Evolutionary conservation across 2,113 vertebrate species (phyloP).

Genomic region (Crotalus tigris): DNA sequence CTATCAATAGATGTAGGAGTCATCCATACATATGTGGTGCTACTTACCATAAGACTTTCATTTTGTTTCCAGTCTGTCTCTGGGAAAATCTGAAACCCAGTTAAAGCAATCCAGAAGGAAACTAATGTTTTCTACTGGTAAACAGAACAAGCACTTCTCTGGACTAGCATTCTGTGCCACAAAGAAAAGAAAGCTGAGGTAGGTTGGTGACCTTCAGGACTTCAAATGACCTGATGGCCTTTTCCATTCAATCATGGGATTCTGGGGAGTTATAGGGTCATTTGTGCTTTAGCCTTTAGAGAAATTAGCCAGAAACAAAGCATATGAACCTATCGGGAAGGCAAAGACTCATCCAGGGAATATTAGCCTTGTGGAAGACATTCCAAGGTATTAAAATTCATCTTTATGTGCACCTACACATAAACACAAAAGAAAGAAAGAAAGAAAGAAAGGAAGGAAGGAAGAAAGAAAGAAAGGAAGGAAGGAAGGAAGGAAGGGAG

Average conservation of each 20-base stretch:
- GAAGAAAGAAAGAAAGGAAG: accelerated
- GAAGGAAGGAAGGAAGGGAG: background rate
- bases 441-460: too few species aligned
- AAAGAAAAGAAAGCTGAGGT: background rate
- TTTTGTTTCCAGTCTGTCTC: background rate
- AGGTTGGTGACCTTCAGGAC: background rate
- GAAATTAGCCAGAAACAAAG: background rate
- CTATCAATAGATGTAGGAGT: background rate
- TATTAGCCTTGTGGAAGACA: background rate
- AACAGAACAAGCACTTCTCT: background rate
- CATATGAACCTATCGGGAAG: background rate
- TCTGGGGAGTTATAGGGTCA: background rate
- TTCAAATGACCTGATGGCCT: background rate
- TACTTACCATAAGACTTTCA: background rate
- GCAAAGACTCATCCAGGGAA: background rate
- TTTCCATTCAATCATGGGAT: background rate
- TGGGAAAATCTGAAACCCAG: background rate
- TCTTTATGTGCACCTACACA: background rate
- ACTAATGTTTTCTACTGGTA: background rate
- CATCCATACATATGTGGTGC: background rate
- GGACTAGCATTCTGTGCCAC: background rate
- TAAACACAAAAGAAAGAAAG: background rate
- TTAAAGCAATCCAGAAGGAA: background rate
- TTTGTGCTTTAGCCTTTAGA: background rate
- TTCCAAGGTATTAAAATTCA: background rate